Percentiles rank a stretch among this genome's conserved stretches.
Evolutionary conservation across 2,797 vertebrate species (phyloP).

Genomic region (Brachymystax lenok): DNA sequence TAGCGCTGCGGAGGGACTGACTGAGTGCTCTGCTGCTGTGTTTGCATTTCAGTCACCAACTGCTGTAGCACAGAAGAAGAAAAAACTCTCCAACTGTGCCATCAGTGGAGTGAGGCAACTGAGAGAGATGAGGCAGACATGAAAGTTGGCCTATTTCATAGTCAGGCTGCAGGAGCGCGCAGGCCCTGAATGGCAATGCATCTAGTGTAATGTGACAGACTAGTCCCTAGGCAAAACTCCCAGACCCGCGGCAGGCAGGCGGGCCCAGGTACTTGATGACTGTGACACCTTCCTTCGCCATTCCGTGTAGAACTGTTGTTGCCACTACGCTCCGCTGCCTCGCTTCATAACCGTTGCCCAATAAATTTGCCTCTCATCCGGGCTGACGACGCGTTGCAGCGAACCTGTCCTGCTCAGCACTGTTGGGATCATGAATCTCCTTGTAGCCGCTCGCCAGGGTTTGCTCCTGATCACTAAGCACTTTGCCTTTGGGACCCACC

Average conservation of each 20-base stretch:
- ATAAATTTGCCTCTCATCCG: conserved; percentile 79
- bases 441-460: conserved; percentile 77
- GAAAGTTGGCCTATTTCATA: conserved; percentile 86
- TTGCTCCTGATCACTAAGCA: conserved; percentile 75
- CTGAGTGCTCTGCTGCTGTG: conserved; percentile 49
- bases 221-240: conserved; percentile 81
- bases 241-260: conserved; percentile 72
- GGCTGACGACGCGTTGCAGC: conserved; percentile 69
- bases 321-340: conserved; percentile 77
- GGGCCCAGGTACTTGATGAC: conserved; percentile 81
- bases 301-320: conserved; percentile 76
- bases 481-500: conserved; percentile 74
- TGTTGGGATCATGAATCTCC: conserved; percentile 78
- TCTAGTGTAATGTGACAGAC: conserved; percentile 85
- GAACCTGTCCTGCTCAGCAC: conserved; percentile 78
- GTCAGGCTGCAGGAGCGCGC: conserved; percentile 76
- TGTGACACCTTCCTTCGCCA: conserved; percentile 80
- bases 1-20: conserved; percentile 25
- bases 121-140: conserved; percentile 77
- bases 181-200: conserved; percentile 82
- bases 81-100: conserved; percentile 65
- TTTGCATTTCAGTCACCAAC: conserved; percentile 72
- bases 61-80: conserved; percentile 38
- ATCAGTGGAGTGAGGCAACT: conserved; percentile 71
- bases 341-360: conserved; percentile 73